These are phyloP conservation scores for Matsumurasca onukii DNA, from an alignment of 1,140 invertebrate genomes.

Conservation along the genomic window DNA sequence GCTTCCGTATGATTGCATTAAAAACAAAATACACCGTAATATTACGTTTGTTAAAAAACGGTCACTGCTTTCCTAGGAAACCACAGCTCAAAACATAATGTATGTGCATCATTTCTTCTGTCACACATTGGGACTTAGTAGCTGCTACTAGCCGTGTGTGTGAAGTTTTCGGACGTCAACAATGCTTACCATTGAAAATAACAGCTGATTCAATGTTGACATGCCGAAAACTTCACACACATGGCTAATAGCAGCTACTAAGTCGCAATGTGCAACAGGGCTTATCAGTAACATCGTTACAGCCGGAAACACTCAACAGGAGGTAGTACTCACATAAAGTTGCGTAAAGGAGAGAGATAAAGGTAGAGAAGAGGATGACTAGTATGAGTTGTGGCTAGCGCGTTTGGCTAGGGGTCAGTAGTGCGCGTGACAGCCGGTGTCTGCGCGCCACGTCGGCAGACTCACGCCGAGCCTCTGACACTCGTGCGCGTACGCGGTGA, in stretches of 20 bases:
- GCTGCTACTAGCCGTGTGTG: not conserved
- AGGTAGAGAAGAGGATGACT: constrained; percentile 36
- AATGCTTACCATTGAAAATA: not conserved
- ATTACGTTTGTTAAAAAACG: no score
- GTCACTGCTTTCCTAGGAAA: no score
- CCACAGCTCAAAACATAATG: no score
- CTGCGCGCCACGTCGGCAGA: constrained; percentile 62
- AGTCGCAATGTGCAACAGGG: no score
- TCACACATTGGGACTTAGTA: no score
- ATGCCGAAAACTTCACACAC: not conserved
- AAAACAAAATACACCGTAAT: no score
- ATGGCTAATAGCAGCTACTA: no score
- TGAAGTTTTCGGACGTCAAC: not conserved
- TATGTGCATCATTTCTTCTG: no score
- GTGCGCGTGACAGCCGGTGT: constrained; percentile 56
- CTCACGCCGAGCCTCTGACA: constrained; percentile 74
- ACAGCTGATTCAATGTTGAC: not conserved
- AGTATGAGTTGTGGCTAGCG: constrained; percentile 32
- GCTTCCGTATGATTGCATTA: no score
- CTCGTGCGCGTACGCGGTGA: constrained; percentile 84
- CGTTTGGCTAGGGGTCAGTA: constrained; percentile 44
- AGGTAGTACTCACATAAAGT: not conserved
- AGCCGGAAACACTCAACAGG: not conserved
- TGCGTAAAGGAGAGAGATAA: constrained; percentile 3
- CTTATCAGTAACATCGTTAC: not conserved